These are phyloP conservation scores for Tortricodes alternella DNA, from an alignment of 2,888 invertebrate genomes.

Conservation along the genomic window DNA sequence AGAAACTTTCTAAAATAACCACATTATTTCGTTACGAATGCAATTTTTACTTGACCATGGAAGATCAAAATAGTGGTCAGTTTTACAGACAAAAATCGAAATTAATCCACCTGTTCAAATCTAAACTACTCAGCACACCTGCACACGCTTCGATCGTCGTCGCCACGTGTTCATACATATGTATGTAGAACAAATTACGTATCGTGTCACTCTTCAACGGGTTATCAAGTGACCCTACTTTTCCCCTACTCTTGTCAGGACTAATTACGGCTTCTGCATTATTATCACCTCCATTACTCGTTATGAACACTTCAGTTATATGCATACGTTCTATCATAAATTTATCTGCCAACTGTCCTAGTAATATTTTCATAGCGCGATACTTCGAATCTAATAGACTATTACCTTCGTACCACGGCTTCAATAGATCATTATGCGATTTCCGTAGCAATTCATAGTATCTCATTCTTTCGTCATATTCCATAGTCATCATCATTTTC, in stretches of 20 bases:
- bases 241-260: not conserved
- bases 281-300: not conserved
- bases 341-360: slow-evolving; percentile 55
- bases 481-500: slow-evolving; percentile 58
- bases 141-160: slow-evolving; percentile 58
- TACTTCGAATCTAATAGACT: slow-evolving; percentile 55
- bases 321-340: slow-evolving; percentile 57
- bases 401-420: slow-evolving; percentile 66
- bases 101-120: slow-evolving; percentile 68
- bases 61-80: not conserved
- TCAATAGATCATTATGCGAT: slow-evolving; percentile 57
- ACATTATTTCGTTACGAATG: no score
- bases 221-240: not conserved
- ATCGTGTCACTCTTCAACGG: slow-evolving; percentile 28
- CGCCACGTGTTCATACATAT: slow-evolving; percentile 55
- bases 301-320: slow-evolving; percentile 36
- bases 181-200: slow-evolving; percentile 57
- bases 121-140: slow-evolving; percentile 67
- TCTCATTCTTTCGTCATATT: slow-evolving; percentile 65
- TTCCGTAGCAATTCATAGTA: slow-evolving; percentile 55
- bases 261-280: not conserved
- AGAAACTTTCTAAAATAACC: no score
- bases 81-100: slow-evolving; percentile 62
- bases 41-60: no score
- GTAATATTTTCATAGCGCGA: slow-evolving; percentile 52